Base-by-base conservation (phyloP, 2,888 invertebrate genomes). In the Epinotia nisella region DNA sequence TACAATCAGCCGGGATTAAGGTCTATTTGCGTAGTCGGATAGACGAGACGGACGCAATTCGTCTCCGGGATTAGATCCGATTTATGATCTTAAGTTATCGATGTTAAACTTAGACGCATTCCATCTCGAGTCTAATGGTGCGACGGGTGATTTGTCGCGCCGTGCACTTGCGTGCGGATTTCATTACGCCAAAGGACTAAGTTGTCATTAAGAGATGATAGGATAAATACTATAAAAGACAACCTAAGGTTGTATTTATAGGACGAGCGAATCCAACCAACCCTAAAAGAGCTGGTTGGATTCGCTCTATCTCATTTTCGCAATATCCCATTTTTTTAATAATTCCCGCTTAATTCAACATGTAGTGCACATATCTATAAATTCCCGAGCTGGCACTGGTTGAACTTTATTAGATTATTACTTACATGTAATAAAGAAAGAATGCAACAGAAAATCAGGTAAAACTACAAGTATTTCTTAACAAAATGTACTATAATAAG, bases 1-100 rank as follows among this genome's bases (percentile, higher is more conserved):
- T 85, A 88, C 88, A 85, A 89, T 87, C 87, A 85, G 77, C 75
- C 65, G 64, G 84, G 83, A 83, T 87, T 83, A 82, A 76, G 75
- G 70, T 78, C 79, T 82, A 80, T 83, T 83, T 81, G 84, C 80
- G 83, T 80, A 78, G 78, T 76, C 79, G 81, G 80, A 81, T 81
- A 81, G 80, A 78, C 74, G 76, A 80, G 80, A 79, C 78, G 79
- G 74, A 76, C 75, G 78, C 77, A 80, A 79, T 81, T 82, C 79
- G 78, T 79, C 82, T 82, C 77, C 76, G 78, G 85, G 84, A 86
- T 87, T 86, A 86, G 78, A 82, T 82, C 81, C 85, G 86, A 86
- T 84, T 87, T 74, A 80, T 79, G 79, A 78, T 72, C 74, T 77
- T 76, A 77, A 80, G 77, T 78, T 81, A 78, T 79, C 75, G 77